A percentile compares a stretch with the other conserved stretches of the same genome.
Evolutionary conservation across 2,888 invertebrate genomes (phyloP).

Genomic region (Vesta saturnalis): DNA sequence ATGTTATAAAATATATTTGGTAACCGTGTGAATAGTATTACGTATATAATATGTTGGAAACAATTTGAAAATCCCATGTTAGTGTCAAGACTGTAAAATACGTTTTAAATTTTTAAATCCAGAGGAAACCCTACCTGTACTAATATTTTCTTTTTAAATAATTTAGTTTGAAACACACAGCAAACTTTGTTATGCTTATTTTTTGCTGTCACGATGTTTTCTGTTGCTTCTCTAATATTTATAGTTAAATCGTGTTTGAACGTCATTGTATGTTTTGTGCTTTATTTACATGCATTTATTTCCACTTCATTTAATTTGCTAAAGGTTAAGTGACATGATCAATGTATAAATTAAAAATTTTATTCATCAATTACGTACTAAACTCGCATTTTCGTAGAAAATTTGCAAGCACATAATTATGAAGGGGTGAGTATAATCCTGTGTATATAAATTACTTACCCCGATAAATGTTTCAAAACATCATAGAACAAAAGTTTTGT

Average conservation of each 20-base stretch:
- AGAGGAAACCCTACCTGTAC: neutral
- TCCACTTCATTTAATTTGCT: neutral
- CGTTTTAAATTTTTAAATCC: neutral
- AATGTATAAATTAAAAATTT: neutral
- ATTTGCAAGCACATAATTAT: no score
- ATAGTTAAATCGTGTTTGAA: slow-evolving; percentile 3
- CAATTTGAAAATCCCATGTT: slow-evolving; percentile 7
- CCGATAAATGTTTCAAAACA: no score
- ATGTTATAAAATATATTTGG: neutral
- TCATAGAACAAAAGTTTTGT: no score
- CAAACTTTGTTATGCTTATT: slow-evolving; percentile 7
- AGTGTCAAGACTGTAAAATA: neutral
- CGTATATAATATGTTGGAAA: neutral
- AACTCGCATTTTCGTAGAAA: no score
- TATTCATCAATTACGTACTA: no score
- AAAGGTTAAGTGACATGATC: neutral
- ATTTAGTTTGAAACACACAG: slow-evolving; percentile 7
- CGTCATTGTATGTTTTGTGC: slow-evolving; percentile 1
- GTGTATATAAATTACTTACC: no score
- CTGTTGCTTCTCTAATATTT: slow-evolving; percentile 11
- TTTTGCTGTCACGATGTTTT: slow-evolving; percentile 11
- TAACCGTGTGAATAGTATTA: neutral
- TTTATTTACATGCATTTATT: neutral
- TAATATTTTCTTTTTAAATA: slow-evolving; percentile 5
- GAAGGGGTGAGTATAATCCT: no score